Evolutionary conservation across 2,113 vertebrate genomes (phyloP).

Genomic region (Ageneiosus marmoratus): DNA sequence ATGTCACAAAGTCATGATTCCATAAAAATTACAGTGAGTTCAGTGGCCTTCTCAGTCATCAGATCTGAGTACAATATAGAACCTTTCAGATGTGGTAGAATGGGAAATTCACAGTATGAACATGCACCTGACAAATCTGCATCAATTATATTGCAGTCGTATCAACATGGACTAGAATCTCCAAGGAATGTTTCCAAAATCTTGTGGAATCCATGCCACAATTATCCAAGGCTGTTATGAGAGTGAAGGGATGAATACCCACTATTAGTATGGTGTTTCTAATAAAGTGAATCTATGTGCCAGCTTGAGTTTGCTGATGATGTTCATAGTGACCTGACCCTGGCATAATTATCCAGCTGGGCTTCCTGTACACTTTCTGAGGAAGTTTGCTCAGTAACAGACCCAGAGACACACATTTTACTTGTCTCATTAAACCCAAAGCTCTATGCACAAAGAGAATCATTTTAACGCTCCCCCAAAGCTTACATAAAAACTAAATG

Average conservation of each 20-base stretch:
- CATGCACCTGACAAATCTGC: neutral
- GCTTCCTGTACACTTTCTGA: constrained; percentile 5
- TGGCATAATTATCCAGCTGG: constrained; percentile 30
- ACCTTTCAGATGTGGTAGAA: neutral
- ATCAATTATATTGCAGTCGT: neutral
- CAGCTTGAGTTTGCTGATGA: constrained; percentile 3
- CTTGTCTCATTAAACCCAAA: constrained; percentile 18
- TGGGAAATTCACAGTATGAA: neutral
- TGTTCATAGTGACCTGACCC: neutral
- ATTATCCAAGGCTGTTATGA: neutral
- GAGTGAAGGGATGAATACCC: neutral
- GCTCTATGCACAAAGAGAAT: constrained; percentile 9
- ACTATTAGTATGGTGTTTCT: neutral
- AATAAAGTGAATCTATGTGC: neutral
- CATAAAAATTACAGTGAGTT: neutral
- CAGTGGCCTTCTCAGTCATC: neutral
- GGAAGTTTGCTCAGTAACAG: constrained; percentile 23
- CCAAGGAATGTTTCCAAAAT: neutral
- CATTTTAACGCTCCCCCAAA: constrained; percentile 15
- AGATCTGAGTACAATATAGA: neutral
- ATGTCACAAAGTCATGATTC: neutral
- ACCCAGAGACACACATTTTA: neutral
- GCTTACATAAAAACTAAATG: constrained; percentile 21
- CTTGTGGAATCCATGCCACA: neutral
- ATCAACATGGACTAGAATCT: neutral